Evolutionary conservation across 2,888 invertebrate genomes (phyloP), one percentile per base, ranked within the genome.

Genomic region (Neocrepidodera transversa): DNA sequence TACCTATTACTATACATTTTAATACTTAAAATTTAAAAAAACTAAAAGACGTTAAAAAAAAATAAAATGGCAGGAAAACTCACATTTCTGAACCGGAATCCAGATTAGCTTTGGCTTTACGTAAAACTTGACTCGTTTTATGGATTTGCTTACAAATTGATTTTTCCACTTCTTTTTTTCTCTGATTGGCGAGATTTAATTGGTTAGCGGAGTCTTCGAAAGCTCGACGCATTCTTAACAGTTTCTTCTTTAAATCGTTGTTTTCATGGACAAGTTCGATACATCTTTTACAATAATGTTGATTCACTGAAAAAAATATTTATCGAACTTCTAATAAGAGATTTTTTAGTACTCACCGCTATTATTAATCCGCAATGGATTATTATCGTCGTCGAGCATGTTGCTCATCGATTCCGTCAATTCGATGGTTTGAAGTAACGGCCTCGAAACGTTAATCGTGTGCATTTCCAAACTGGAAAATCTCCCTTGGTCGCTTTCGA

Each of bases 131-230:
- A 67, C 90, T 89, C 17, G 91, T 91, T 80, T 90, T 90, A 73
- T 89, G 87, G 70, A 92, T 87, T 79, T 92, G 90, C 71, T 87
- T 86, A 76, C 90, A 90, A 75, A 94, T 92, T 40, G 92, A 91
- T 72, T 89, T 88, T 77, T 93, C 92, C 28, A 93, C 89, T 77
- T 88, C 88, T 73, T 88, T 87, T 78, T 93, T 93, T 68, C 88
- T 86, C 77, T 90, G 86, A 78, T 92, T 92, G 43, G 92, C 88
- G 10, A 87, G 83, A 67, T 88, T 88, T 48, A 93, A 81, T 75
- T 92, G 89, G 57, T 86, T 84, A 65, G 89, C 84, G 4, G 93
- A 92, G 69, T 90, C 89, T 72, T 91, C 90, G 58, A 93, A 83
- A 20, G 90, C 88, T 58, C 87, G 85, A 72, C 87, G 87, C 11